These are phyloP conservation scores for Agonopterix arenella DNA, from an alignment of 2,888 invertebrate species.

Conservation along the genomic window DNA sequence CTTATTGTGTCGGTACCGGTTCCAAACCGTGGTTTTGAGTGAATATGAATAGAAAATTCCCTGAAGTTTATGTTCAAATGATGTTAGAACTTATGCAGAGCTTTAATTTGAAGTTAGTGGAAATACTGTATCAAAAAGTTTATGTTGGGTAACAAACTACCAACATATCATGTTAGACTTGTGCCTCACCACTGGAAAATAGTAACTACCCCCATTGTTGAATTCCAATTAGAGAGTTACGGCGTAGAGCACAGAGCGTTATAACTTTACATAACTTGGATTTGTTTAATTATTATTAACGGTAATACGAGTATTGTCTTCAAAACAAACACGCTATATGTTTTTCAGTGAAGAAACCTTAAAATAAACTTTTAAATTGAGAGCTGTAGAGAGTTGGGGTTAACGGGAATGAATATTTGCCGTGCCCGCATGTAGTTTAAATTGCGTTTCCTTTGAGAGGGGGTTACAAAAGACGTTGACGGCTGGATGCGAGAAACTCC, in stretches of 20 bases:
- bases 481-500: constrained; percentile 43
- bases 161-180: too few relatives aligned
- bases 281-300: constrained; percentile 35
- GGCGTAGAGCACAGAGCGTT: constrained; percentile 41
- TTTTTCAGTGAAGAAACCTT: constrained; percentile 15
- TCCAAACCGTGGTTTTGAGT: too few relatives aligned
- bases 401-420: constrained; percentile 46
- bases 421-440: constrained; percentile 61
- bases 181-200: too few relatives aligned
- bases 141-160: too few relatives aligned
- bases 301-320: constrained; percentile 4
- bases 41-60: too few relatives aligned
- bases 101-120: too few relatives aligned
- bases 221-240: constrained; percentile 45
- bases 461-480: constrained; percentile 42
- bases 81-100: too few relatives aligned
- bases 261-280: constrained; percentile 34
- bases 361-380: constrained; percentile 30
- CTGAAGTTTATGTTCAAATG: too few relatives aligned
- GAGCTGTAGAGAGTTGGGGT: constrained; percentile 30
- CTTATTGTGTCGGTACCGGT: too few relatives aligned
- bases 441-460: constrained; percentile 60
- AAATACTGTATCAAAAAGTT: too few relatives aligned
- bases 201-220: background rate
- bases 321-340: background rate